phyloP scores from a whole-genome alignment of 2,797 vertebrate species.

The Selene dorsalis region DNA sequence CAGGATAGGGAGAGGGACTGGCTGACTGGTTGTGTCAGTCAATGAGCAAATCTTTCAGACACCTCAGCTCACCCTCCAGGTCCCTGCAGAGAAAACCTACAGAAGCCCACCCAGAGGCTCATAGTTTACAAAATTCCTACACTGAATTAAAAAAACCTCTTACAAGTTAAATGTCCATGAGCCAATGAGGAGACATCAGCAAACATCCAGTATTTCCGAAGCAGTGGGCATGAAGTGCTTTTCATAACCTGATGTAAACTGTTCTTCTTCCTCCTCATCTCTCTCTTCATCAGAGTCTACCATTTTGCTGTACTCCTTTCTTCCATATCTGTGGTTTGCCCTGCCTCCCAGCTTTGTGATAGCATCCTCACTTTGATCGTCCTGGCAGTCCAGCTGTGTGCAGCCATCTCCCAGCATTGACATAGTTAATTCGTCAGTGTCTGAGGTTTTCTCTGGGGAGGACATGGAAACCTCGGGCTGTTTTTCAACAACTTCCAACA shows the following conservation, averaged over 20 bases:
- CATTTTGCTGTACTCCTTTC: conserved; percentile 76
- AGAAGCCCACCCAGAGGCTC: not conserved
- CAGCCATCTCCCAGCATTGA: conserved; percentile 7
- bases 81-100: not conserved
- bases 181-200: not conserved
- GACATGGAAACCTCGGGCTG: not conserved
- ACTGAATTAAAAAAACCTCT: not conserved
- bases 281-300: conserved; percentile 72
- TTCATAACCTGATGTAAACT: conserved; percentile 77
- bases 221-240: conserved; percentile 83
- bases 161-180: not conserved
- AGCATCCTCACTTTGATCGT: conserved; percentile 18
- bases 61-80: not conserved
- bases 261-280: conserved; percentile 39
- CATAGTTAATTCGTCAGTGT: not conserved
- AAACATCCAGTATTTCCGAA: conserved; percentile 51
- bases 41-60: no score
- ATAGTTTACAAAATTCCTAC: not conserved
- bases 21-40: not conserved
- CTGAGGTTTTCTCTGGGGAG: conserved; percentile 1
- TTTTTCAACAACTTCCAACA: conserved; percentile 77
- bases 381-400: conserved; percentile 23
- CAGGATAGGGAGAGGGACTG: not conserved
- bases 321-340: conserved; percentile 27
- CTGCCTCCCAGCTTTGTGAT: conserved; percentile 22